Conservation (phyloP, 2,113 vertebrate genomes). For the Cygnus atratus region DNA sequence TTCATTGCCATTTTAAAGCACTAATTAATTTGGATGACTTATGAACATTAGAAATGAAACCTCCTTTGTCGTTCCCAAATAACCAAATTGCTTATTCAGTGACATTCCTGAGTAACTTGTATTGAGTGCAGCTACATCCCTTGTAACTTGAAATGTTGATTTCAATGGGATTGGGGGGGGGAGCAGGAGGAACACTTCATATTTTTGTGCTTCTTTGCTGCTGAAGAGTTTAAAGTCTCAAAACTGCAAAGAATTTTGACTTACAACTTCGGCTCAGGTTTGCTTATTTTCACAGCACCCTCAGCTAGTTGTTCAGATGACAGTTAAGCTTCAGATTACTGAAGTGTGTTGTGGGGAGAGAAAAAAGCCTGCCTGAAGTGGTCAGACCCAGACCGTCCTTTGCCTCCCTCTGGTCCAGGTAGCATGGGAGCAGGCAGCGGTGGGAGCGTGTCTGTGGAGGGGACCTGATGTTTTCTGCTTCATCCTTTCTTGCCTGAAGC, state of each 20-base stretch:
- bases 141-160: background rate
- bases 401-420: background rate
- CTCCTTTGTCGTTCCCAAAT: conserved; percentile 57
- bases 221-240: background rate
- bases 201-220: background rate
- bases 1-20: conserved; percentile 44
- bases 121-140: background rate
- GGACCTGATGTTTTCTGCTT: background rate
- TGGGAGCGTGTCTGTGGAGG: background rate
- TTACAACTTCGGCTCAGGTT: background rate
- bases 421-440: too few relatives aligned
- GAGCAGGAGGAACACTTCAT: background rate
- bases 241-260: background rate
- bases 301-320: background rate
- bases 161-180: background rate
- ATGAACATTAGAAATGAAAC: conserved; percentile 45
- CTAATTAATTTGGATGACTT: conserved; percentile 65
- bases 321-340: background rate
- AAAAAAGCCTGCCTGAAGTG: background rate
- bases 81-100: conserved; percentile 23
- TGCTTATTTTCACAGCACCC: background rate
- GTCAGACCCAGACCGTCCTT: background rate
- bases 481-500: background rate
- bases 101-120: conserved; percentile 31
- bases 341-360: too few relatives aligned